Evolutionary conservation across 2,797 vertebrate genomes (phyloP).

Genomic region (Lagorchestes hirsutus): DNA sequence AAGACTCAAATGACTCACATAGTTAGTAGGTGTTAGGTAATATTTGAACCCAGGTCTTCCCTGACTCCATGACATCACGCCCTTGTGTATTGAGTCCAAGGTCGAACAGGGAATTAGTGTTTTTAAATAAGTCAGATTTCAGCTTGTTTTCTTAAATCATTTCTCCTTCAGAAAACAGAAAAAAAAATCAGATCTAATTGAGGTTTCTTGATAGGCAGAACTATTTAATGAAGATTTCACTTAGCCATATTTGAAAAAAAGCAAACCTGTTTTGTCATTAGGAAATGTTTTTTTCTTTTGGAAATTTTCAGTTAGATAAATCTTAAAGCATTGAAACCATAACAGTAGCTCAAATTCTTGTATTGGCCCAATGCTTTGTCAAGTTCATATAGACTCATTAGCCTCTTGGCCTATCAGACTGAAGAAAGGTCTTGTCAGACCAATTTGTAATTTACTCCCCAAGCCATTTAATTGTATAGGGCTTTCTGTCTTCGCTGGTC

Average conservation of each 20-base stretch:
- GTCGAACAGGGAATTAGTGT: neutral
- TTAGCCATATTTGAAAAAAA: neutral
- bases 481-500: neutral
- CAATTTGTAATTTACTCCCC: neutral
- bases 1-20: neutral
- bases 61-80: neutral
- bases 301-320: slow-evolving; percentile 41
- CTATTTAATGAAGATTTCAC: neutral
- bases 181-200: neutral
- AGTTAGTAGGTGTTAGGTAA: neutral
- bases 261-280: slow-evolving; percentile 7
- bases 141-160: neutral
- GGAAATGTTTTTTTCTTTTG: neutral
- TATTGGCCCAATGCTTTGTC: neutral
- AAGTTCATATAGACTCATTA: neutral
- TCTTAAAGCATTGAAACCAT: slow-evolving; percentile 43
- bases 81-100: neutral
- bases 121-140: neutral
- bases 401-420: neutral
- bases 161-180: neutral
- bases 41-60: neutral
- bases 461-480: neutral
- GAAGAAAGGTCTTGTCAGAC: neutral
- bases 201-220: neutral
- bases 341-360: slow-evolving; percentile 41